Percentiles rank a stretch among this genome's conserved stretches.
Evolutionary conservation across 2,113 vertebrate species (phyloP).

Genomic region (Scatophagus argus): DNA sequence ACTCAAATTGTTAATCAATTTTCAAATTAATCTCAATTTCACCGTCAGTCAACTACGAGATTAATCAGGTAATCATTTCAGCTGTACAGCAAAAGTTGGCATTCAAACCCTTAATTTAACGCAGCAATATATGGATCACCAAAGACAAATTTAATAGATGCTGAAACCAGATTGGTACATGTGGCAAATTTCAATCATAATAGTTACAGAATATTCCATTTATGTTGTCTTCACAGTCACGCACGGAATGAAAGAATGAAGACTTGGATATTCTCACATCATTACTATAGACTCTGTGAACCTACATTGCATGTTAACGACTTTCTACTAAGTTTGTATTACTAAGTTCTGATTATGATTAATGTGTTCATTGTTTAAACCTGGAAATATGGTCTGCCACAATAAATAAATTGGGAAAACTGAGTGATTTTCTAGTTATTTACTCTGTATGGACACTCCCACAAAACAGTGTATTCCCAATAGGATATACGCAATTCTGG

Average conservation of each 20-base stretch:
- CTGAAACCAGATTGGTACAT: neutral
- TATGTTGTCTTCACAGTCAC: neutral
- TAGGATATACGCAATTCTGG: neutral
- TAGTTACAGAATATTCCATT: neutral
- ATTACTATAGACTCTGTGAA: too few relatives aligned
- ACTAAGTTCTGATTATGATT: too few relatives aligned
- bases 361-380: neutral
- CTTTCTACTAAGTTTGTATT: neutral
- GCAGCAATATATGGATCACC: neutral
- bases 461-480: neutral
- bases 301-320: too few relatives aligned
- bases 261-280: too few relatives aligned
- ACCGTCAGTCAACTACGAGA: too few relatives aligned
- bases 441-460: neutral
- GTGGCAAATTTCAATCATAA: too few relatives aligned
- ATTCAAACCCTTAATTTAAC: neutral
- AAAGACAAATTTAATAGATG: neutral
- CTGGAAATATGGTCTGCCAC: too few relatives aligned
- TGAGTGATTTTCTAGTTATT: neutral
- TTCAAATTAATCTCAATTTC: too few relatives aligned
- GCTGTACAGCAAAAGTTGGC: too few relatives aligned
- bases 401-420: too few relatives aligned
- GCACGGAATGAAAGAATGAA: neutral
- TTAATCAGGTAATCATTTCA: too few relatives aligned
- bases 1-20: too few relatives aligned